Evolutionary conservation across 2,113 vertebrate genomes (phyloP).

Genomic region (Perognathus longimembris): DNA sequence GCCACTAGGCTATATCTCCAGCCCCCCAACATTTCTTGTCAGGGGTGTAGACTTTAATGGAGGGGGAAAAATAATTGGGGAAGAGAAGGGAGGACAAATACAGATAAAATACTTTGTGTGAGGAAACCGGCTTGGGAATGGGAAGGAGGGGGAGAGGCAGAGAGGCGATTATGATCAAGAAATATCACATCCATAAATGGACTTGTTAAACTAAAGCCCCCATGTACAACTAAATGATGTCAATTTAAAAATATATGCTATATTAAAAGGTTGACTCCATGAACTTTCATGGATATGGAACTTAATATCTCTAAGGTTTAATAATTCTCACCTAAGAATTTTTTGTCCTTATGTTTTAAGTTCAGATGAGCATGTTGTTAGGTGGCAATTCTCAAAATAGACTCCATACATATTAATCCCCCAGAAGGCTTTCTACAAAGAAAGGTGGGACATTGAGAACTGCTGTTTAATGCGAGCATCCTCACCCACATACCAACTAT

Average conservation of each 20-base stretch:
- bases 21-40: no score
- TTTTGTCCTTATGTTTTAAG: constrained; percentile 6
- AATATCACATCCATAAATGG: no score
- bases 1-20: no score
- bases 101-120: no score
- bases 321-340: constrained; percentile 1
- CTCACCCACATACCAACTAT: neutral
- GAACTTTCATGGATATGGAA: neutral
- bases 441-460: neutral
- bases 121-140: no score
- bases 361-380: neutral
- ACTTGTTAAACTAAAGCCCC: no score
- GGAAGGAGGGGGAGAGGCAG: no score
- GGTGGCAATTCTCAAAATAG: neutral
- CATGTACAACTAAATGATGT: no score
- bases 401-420: neutral
- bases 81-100: no score
- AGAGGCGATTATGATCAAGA: no score
- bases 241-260: neutral
- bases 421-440: neutral
- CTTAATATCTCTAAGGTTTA: neutral
- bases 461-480: neutral
- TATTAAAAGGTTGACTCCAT: neutral
- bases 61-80: no score
- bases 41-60: no score